Base-by-base conservation (phyloP, 2,888 invertebrate genomes). In the Eristalinus aeneus region DNA sequence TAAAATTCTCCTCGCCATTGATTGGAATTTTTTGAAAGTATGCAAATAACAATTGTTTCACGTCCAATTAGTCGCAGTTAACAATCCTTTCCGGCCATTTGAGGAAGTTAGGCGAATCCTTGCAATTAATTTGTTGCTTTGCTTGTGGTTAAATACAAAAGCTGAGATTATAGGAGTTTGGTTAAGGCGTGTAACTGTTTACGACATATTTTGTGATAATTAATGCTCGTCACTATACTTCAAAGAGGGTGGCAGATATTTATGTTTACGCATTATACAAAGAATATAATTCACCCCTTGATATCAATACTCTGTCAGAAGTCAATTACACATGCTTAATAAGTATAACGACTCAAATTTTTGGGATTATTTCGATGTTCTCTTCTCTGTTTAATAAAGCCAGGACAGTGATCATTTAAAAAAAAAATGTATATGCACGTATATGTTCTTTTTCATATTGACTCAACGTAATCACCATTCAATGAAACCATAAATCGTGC, bases 171-270 rank as follows among this genome's bases (percentile, higher is more conserved):
- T 54, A 65, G 56, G 74, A 80, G 74, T 54, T 65, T 74, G 61
- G 46, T 34, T 63, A 20, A 81, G 76, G 85, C 81, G 80, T 80
- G 54, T 73, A 72, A 67, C 71, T 85, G 85, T 81, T 85, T 81
- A 85, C 76, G 85, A 81, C 85, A 81, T 76, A 73, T 85, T 79
- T 85, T 85, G 56, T 31, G 72, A 76, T 76, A 85, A 76, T 81
- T 81, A 76, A 58, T 36, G 72, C 72, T 72, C 65, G 63, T 85
- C 76, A 76, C 58, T 81, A 61, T 46, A 20, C 31, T 32, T 46
- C 67, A 58, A 74, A 75, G 20, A 31, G 34, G 22, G 53, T 39
- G 23, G 39, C 12, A 46, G 23, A 39, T 23, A 56, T 34, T 34
- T 12, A 20, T 20, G 39, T 22, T 39, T 34, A 46, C 16, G 8